Conservation (phyloP, 2,888 invertebrate genomes). For the Chromoteleia sp. region DNA sequence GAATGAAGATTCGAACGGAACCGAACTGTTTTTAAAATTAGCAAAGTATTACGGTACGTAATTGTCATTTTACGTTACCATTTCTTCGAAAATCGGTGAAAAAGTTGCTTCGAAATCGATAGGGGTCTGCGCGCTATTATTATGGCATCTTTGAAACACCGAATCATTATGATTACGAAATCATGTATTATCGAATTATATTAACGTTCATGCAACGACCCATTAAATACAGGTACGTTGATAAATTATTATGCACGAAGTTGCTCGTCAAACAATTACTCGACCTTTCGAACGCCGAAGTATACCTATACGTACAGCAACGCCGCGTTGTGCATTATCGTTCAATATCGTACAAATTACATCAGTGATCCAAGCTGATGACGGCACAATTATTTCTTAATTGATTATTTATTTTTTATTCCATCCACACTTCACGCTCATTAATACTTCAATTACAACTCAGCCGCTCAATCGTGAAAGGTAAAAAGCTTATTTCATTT, state of each 20-base stretch:
- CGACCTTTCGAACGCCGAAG: conserved; percentile 44
- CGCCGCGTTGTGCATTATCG: conserved; percentile 32
- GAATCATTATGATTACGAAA: conserved; percentile 55
- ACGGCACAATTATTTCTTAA: conserved; percentile 45
- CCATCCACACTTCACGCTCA: conserved; percentile 8
- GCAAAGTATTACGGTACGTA: too few species aligned
- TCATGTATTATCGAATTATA: conserved; percentile 61
- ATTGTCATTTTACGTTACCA: too few species aligned
- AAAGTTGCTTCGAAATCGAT: too few species aligned
- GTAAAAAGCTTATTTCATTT: not conserved
- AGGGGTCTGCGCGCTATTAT: too few species aligned
- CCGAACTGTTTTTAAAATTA: too few species aligned
- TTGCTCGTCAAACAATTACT: conserved; percentile 64
- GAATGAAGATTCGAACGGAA: too few species aligned
- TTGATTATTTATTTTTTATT: conserved; percentile 42
- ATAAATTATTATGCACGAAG: conserved; percentile 64
- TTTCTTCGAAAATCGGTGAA: too few species aligned
- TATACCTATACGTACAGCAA: conserved; percentile 19
- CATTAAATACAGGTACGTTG: conserved; percentile 64
- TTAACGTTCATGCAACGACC: conserved; percentile 56
- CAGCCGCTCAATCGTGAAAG: not conserved
- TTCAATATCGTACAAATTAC: conserved; percentile 55
- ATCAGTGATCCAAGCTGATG: conserved; percentile 31
- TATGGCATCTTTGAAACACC: conserved; percentile 9
- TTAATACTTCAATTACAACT: conserved; percentile 16